A percentile compares a stretch with the other conserved stretches of the same genome.
phyloP scores from a whole-genome alignment of 2,797 vertebrate genomes.

The Nyctalus aviator region DNA sequence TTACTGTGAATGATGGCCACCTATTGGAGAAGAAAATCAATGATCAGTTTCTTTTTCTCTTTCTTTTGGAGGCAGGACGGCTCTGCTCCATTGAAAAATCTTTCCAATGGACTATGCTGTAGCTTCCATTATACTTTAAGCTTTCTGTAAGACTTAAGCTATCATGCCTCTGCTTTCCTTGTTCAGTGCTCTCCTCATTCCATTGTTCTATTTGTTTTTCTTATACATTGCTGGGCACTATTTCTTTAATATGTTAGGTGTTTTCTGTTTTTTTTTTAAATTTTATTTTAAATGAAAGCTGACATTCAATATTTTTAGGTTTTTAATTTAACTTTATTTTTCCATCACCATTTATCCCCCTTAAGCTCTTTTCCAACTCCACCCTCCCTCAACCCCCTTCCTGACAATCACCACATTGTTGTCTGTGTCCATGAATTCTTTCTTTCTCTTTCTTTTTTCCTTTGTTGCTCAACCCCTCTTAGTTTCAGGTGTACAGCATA shows the following conservation, averaged over 20 bases:
- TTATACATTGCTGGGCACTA: not conserved
- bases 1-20: slow-evolving; percentile 20
- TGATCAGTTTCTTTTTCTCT: slow-evolving; percentile 58
- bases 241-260: slow-evolving; percentile 5
- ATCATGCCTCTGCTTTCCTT: not conserved
- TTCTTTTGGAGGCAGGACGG: not conserved
- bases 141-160: not conserved
- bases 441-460: not conserved
- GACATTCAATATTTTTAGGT: not conserved
- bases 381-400: too few relatives aligned
- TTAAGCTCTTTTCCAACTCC: not conserved
- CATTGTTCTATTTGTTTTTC: not conserved
- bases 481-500: not conserved
- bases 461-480: not conserved
- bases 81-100: not conserved
- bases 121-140: not conserved
- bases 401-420: not conserved
- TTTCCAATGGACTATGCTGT: not conserved
- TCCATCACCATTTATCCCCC: not conserved
- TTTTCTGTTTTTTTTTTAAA: not conserved
- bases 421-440: not conserved
- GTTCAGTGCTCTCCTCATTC: not conserved
- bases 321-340: not conserved
- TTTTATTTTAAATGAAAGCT: not conserved
- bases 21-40: slow-evolving; percentile 65